Conservation (phyloP, 1,140 invertebrate genomes). For the Spodoptera litura region DNA sequence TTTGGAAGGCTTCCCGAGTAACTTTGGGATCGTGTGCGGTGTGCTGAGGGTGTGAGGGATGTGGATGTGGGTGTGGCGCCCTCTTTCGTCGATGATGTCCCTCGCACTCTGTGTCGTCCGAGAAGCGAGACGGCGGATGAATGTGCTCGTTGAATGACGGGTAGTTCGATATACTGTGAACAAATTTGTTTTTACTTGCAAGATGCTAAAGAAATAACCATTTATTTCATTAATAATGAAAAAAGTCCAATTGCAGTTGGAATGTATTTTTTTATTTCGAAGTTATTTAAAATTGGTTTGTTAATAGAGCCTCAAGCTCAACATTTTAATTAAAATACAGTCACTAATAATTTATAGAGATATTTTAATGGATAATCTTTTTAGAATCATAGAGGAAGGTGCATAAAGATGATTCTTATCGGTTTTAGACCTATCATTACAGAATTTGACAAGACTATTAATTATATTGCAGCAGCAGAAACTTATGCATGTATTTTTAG, state of each 20-base stretch:
- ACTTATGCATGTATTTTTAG: too few species aligned
- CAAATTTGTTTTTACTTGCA: neutral
- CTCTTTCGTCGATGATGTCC: conserved; percentile 82
- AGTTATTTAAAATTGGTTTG: neutral
- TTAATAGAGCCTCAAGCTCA: neutral
- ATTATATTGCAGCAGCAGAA: too few species aligned
- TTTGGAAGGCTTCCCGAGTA: conserved; percentile 89
- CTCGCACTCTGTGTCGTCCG: conserved; percentile 89
- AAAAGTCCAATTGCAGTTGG: too few species aligned
- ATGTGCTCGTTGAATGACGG: conserved; percentile 91
- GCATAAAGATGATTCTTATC: neutral
- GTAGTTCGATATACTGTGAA: conserved; percentile 90
- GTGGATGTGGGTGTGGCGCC: conserved; percentile 75
- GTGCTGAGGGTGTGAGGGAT: conserved; percentile 64
- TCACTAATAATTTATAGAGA: neutral
- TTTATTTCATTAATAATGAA: neutral
- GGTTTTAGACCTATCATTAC: neutral
- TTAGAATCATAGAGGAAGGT: conserved; percentile 2
- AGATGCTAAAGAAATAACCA: neutral
- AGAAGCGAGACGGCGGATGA: conserved; percentile 91
- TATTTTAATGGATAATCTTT: neutral
- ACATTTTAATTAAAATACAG: neutral
- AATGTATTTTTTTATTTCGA: too few species aligned
- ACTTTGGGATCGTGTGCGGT: conserved; percentile 59
- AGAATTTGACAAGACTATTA: neutral